phyloP scores from a whole-genome alignment of 2,113 vertebrate genomes.

The Petrocephalus zakoni region DNA sequence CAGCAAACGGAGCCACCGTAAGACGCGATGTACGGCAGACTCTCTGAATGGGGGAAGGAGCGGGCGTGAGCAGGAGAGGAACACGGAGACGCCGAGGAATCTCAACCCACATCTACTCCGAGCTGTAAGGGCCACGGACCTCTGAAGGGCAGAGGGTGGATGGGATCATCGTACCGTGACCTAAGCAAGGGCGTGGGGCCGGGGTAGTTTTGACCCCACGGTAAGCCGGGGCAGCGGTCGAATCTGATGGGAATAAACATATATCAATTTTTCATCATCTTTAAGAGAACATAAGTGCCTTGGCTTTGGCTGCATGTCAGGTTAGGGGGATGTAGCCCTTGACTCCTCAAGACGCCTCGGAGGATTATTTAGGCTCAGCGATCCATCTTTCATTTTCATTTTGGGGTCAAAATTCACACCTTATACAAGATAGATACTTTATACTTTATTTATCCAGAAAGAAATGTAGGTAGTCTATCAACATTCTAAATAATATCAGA shows the following conservation, averaged over 20 bases:
- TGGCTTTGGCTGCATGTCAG: not conserved
- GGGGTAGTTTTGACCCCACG: not conserved
- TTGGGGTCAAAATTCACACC: not conserved
- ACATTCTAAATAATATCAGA: not conserved
- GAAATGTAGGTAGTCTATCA: no score
- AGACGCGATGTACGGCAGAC: not conserved
- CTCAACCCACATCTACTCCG: not conserved
- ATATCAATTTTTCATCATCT: slow-evolving; percentile 1
- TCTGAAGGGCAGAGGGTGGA: not conserved
- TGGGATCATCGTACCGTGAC: not conserved
- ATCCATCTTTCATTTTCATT: not conserved
- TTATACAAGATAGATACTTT: no score
- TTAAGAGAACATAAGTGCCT: not conserved
- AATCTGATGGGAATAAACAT: not conserved
- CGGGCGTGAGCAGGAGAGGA: not conserved
- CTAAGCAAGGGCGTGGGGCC: not conserved
- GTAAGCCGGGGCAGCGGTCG: not conserved
- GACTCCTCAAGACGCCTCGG: not conserved
- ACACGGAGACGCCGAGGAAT: not conserved
- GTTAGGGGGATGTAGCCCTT: not conserved
- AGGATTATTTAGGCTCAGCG: not conserved
- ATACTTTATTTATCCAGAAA: no score
- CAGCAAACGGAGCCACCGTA: not conserved
- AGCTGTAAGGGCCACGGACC: not conserved
- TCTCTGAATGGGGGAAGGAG: not conserved